Evolutionary conservation across 2,888 invertebrate species (phyloP).

Genomic region (Agonopterix subpropinquella): DNA sequence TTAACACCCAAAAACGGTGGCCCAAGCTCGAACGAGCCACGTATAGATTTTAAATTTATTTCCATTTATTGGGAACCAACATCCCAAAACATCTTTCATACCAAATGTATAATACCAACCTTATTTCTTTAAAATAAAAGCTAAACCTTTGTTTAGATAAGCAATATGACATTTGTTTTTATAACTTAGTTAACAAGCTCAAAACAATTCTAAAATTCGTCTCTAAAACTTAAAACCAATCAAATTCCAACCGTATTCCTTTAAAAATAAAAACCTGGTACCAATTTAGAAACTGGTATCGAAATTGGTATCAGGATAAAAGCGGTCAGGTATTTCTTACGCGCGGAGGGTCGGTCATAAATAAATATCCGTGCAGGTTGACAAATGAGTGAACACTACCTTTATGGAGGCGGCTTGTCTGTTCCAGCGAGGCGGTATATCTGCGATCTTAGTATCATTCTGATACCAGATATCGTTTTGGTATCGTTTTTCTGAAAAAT

Average conservation of each 20-base stretch:
- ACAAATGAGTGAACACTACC: slow-evolving; percentile 69
- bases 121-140: not conserved
- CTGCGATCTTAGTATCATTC: not conserved
- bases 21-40: slow-evolving; percentile 37
- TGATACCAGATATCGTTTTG: too few relatives aligned
- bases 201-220: not conserved
- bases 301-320: slow-evolving; percentile 10
- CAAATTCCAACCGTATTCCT: too few relatives aligned
- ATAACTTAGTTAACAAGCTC: not conserved
- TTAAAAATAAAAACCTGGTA: too few relatives aligned
- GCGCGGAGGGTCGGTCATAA: slow-evolving; percentile 67
- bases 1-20: slow-evolving; percentile 66
- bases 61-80: slow-evolving; percentile 20
- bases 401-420: slow-evolving; percentile 55
- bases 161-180: not conserved
- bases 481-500: too few relatives aligned
- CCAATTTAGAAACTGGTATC: not conserved
- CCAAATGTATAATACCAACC: too few relatives aligned
- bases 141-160: not conserved
- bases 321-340: slow-evolving; percentile 46
- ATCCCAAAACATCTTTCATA: too few relatives aligned
- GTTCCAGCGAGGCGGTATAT: slow-evolving; percentile 17
- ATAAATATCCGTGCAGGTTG: slow-evolving; percentile 66
- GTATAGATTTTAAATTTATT: slow-evolving; percentile 63
- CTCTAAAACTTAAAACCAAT: too few relatives aligned